Conservation (phyloP, 2,797 vertebrate species). For the Cirrhinus molitorella region DNA sequence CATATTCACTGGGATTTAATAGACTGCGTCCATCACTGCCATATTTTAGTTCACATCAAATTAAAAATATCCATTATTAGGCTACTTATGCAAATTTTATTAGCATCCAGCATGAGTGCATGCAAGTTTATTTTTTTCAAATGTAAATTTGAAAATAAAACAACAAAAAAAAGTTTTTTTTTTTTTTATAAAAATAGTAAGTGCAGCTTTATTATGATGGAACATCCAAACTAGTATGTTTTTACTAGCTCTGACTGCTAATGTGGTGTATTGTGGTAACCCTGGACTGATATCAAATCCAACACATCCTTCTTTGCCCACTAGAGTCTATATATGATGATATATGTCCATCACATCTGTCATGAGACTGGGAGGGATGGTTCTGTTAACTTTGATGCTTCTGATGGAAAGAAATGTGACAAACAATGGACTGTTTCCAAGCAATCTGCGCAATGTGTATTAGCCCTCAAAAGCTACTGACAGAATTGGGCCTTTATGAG, state of each 20-base stretch:
- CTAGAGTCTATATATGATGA: conserved; percentile 20
- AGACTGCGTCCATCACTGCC: too few relatives aligned
- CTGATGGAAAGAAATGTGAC: neutral
- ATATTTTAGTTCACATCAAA: too few relatives aligned
- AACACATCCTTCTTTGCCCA: neutral
- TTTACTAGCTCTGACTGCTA: neutral
- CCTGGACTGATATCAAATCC: neutral
- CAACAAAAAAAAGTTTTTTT: too few relatives aligned
- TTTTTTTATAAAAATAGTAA: neutral
- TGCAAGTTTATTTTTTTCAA: too few relatives aligned
- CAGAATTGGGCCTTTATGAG: conserved; percentile 38
- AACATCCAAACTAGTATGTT: neutral
- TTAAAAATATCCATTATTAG: too few relatives aligned
- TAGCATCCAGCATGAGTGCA: too few relatives aligned
- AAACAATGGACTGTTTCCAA: neutral
- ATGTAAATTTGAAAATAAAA: too few relatives aligned
- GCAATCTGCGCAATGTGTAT: conserved; percentile 11
- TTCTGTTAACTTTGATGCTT: conserved; percentile 16
- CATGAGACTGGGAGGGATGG: neutral
- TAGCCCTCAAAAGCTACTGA: conserved; percentile 35
- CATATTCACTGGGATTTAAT: too few relatives aligned
- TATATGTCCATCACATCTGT: conserved; percentile 34
- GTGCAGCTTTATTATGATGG: neutral
- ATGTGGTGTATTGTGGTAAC: neutral
- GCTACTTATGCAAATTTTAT: too few relatives aligned